Evolutionary conservation across 1,140 invertebrate species (phyloP).

Genomic region (Drosophila ananassae): DNA sequence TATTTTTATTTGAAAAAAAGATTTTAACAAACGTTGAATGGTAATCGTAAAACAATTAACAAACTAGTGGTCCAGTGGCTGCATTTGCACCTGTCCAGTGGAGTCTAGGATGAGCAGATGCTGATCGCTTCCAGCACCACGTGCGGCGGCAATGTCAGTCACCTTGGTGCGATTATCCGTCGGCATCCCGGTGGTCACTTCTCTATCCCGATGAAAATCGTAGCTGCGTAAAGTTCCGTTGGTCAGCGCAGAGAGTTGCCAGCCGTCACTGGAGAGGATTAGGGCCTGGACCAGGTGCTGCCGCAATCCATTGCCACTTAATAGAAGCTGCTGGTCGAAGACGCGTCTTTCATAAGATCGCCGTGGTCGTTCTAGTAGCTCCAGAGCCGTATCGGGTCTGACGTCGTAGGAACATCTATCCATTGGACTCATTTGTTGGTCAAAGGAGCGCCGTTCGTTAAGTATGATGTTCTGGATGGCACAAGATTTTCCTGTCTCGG

Average conservation of each 20-base stretch:
- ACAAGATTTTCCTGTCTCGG: constrained; percentile 78
- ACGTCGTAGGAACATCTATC: constrained; percentile 25
- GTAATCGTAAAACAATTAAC: constrained; percentile 36
- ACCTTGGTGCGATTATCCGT: constrained; percentile 11
- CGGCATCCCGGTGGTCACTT: constrained; percentile 15
- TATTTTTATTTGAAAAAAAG: constrained; percentile 42
- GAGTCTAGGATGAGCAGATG: constrained; percentile 47
- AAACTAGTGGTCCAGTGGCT: constrained; percentile 53
- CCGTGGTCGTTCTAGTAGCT: constrained; percentile 54
- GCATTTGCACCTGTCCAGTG: constrained; percentile 54
- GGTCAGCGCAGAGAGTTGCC: constrained; percentile 62
- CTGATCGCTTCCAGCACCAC: constrained; percentile 45
- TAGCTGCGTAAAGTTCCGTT: constrained; percentile 69
- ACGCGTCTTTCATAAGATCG: constrained; percentile 69
- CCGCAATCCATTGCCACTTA: constrained; percentile 65
- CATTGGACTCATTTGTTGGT: constrained; percentile 38
- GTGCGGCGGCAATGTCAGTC: constrained; percentile 54
- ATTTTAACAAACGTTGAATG: constrained; percentile 26
- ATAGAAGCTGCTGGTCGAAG: constrained; percentile 74
- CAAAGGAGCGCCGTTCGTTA: constrained; percentile 70
- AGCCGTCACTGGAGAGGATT: constrained; percentile 71
- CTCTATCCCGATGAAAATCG: constrained; percentile 72
- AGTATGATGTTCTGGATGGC: constrained; percentile 83
- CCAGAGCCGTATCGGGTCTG: constrained; percentile 62
- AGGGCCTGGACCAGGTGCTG: constrained; percentile 71